Evolutionary conservation across 2,113 vertebrate genomes (phyloP), one percentile per base, ranked within the genome.

Genomic region (Tetraodon nigroviridis): DNA sequence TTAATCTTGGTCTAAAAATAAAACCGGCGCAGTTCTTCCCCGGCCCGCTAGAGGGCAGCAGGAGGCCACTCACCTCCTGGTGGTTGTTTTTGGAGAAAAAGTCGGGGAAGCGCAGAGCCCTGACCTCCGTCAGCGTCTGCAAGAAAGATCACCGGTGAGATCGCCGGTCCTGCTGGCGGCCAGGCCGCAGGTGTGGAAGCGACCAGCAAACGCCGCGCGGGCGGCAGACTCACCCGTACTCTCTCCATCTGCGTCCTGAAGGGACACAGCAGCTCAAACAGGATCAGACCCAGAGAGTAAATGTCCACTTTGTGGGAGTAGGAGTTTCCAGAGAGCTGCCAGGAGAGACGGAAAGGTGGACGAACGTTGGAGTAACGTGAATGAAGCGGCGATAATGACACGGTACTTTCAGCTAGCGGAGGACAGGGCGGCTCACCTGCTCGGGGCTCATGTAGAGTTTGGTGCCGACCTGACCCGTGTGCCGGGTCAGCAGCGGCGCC

Each of bases 361-460:
- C 4, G 1, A 18, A 11, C 2, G 44, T 16, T 1, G 6, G 44
- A 13, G n/a, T n/a, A n/a, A n/a, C 1, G 6, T 16, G 44, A n/a
- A n/a, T 5, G 18, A 32, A 37, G 3, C 1, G 2, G 2, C 1
- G 22, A 15, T 3, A 51, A n/a, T 2, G n/a, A n/a, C 1, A 46
- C 10, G n/a, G 15, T 46, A 1, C 44, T 51, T 20, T 51, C 20
- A 13, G n/a, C 21, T 7, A 16, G 24, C 24, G 24, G 21, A 16
- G 15, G 0, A 20, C 20, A 6, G 20, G 16, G 44, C 3, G 3
- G 47, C 90, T 80, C 72, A 96, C 97, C 94, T 99, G 97, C 80
- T 99, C 97, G 0, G 97, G 97, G 83, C 97, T 99, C 97, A 99
- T 99, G 84, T 99, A 99, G 8, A 99, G 94, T 71, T 98, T 99